Conservation (phyloP, 2,113 vertebrate genomes). For the Marmota flaviventris region DNA sequence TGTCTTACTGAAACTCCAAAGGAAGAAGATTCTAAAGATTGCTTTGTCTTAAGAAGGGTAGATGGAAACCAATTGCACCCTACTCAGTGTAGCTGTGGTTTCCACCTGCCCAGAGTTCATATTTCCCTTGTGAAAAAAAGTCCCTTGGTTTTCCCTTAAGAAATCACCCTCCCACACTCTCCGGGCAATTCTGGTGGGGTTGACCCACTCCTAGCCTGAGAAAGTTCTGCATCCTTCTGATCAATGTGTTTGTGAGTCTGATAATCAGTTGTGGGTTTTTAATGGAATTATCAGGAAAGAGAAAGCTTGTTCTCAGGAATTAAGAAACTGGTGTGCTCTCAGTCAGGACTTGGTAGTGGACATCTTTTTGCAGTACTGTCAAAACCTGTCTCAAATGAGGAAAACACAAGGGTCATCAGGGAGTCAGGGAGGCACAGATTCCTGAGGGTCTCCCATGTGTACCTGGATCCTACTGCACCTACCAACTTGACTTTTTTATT, state of each 20-base stretch:
- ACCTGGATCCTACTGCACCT: background rate
- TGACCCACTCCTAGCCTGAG: background rate
- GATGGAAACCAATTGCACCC: background rate
- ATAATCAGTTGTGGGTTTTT: background rate
- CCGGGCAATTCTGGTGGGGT: background rate
- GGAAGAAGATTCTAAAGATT: background rate
- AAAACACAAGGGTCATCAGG: background rate
- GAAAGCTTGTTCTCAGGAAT: background rate
- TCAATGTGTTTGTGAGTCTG: background rate
- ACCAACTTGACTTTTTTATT: conserved; percentile 3
- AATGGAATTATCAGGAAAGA: background rate
- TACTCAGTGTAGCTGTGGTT: background rate
- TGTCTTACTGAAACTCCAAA: background rate
- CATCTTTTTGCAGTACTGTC: background rate
- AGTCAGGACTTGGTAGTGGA: background rate
- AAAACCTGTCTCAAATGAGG: background rate
- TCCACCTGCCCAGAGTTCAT: background rate
- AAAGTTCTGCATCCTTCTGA: background rate
- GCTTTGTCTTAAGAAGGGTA: background rate
- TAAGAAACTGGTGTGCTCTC: background rate
- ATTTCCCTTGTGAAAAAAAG: conserved; percentile 1
- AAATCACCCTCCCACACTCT: background rate
- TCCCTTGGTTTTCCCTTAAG: background rate
- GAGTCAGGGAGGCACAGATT: background rate
- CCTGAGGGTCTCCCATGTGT: background rate